These are phyloP conservation scores for Botia kubotai DNA, from an alignment of 2,797 vertebrate species.

Conservation along the genomic window DNA sequence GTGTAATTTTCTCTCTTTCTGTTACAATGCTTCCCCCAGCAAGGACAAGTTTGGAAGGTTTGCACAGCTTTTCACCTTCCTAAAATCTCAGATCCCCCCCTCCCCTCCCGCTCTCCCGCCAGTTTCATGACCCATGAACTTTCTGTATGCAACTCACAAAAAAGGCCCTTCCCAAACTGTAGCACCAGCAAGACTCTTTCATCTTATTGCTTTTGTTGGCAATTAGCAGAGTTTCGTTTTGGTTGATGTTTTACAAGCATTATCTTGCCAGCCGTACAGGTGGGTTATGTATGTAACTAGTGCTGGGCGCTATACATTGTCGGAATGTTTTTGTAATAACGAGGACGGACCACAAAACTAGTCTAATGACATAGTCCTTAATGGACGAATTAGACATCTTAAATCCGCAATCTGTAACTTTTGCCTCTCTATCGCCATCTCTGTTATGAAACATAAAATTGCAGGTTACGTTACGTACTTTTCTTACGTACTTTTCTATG, in stretches of 20 bases:
- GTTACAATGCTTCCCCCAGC: constrained; percentile 99
- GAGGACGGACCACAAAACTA: background rate
- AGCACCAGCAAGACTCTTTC: constrained; percentile 53
- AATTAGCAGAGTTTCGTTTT: background rate
- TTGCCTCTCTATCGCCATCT: too few relatives aligned
- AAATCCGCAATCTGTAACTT: too few relatives aligned
- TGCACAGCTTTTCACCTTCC: constrained; percentile 99
- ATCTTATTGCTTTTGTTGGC: constrained; percentile 52
- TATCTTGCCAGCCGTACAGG: background rate
- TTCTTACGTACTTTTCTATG: too few relatives aligned
- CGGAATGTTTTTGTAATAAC: background rate
- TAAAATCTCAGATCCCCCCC: constrained; percentile 68
- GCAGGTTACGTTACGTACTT: too few relatives aligned
- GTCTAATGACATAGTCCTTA: background rate
- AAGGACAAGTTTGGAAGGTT: constrained; percentile 99
- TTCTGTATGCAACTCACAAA: constrained; percentile 75
- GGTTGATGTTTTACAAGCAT: background rate
- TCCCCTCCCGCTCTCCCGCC: constrained; percentile 72
- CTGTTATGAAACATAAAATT: too few relatives aligned
- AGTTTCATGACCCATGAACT: constrained; percentile 84
- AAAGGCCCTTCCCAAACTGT: constrained; percentile 58
- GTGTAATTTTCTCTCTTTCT: constrained; percentile 97
- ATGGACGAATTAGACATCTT: background rate
- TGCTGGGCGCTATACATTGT: constrained; percentile 20
- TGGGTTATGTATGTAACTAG: background rate